Evolutionary conservation across 2,888 invertebrate species (phyloP).

Genomic region (Sclerodermus sp.): DNA sequence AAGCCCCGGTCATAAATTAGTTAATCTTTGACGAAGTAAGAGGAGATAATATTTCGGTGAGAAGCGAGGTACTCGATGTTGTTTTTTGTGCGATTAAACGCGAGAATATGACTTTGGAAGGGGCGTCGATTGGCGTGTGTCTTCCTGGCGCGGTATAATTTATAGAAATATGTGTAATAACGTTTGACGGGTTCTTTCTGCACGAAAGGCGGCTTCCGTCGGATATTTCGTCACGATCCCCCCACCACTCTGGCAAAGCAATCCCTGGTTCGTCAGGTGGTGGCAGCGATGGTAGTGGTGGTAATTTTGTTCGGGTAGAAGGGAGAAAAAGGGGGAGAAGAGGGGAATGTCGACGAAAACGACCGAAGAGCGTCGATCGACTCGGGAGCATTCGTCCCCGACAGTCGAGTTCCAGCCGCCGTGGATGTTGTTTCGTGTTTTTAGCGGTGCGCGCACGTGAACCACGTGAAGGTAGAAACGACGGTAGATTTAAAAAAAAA

Average conservation of each 20-base stretch:
- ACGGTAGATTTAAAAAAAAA: too few species aligned
- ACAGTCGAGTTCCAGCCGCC: conserved; percentile 38
- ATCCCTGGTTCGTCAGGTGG: too few species aligned
- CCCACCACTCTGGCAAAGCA: background rate
- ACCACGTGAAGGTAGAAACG: too few species aligned
- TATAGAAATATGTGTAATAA: conserved; percentile 28
- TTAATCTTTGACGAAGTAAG: too few species aligned
- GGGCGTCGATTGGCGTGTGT: too few species aligned
- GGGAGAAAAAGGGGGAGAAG: background rate
- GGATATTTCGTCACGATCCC: background rate
- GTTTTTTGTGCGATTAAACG: too few species aligned
- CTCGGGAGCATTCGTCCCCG: conserved; percentile 7
- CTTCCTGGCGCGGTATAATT: too few species aligned
- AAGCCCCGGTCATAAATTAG: too few species aligned
- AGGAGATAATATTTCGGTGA: too few species aligned
- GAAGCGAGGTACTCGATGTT: too few species aligned
- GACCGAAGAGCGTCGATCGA: conserved; percentile 33
- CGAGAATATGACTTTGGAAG: conserved; percentile 16
- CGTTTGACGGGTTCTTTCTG: conserved; percentile 15
- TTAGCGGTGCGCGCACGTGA: too few species aligned
- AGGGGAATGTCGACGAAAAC: conserved; percentile 17
- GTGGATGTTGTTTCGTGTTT: conserved; percentile 25
- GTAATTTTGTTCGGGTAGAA: background rate
- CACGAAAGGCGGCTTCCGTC: conserved; percentile 14
- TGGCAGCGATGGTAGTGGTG: too few species aligned